Percentiles rank a stretch among this genome's conserved stretches.
Evolutionary conservation across 2,797 vertebrate species (phyloP).

Genomic region (Agapornis canus): DNA sequence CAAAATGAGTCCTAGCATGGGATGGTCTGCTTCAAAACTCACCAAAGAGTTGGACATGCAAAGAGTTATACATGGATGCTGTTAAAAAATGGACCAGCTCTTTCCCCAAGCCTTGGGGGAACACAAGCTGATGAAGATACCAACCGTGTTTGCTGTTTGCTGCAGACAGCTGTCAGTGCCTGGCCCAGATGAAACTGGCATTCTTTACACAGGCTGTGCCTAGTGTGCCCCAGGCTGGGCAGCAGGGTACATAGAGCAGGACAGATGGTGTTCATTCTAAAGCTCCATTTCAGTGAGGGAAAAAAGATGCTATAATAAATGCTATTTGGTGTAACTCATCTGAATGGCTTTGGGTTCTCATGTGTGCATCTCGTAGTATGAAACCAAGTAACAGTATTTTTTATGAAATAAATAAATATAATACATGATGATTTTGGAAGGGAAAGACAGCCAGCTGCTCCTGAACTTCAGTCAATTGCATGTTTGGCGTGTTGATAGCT

Average conservation of each 20-base stretch:
- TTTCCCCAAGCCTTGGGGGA: not conserved
- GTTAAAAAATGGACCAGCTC: not conserved
- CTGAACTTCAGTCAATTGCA: not conserved
- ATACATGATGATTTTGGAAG: not conserved
- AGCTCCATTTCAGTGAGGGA: not conserved
- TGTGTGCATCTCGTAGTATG: not conserved
- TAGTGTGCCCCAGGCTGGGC: not conserved
- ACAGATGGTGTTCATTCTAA: not conserved
- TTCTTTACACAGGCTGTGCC: not conserved
- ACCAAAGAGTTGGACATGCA: not conserved
- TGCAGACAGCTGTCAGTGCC: not conserved
- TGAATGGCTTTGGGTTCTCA: not conserved
- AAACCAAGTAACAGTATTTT: not conserved
- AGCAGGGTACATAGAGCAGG: not conserved
- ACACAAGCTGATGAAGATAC: not conserved
- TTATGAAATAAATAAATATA: not conserved
- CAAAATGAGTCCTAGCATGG: not conserved
- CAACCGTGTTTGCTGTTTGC: not conserved
- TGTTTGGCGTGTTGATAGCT: not conserved
- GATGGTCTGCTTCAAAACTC: not conserved
- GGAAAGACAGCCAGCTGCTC: not conserved
- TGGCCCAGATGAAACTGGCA: accelerated
- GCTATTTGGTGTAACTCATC: not conserved
- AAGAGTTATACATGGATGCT: accelerated
- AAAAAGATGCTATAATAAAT: not conserved